These are phyloP conservation scores for Trimorus sp. DNA, from an alignment of 2,888 invertebrate species.

Conservation along the genomic window DNA sequence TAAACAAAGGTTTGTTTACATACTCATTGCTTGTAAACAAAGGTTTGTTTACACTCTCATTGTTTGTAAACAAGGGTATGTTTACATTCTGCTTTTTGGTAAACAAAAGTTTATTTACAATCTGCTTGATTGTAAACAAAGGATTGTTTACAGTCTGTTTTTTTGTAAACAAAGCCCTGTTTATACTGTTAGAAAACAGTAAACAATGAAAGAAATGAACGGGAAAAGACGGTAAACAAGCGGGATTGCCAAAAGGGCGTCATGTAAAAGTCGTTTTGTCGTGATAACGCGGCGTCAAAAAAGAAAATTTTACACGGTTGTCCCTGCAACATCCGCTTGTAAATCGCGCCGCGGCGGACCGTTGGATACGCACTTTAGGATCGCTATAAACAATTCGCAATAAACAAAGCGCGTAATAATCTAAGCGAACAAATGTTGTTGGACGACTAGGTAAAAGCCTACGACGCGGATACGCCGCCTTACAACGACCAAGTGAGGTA, in stretches of 20 bases:
- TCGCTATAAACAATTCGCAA: constrained; percentile 51
- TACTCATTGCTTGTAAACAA: too few species aligned
- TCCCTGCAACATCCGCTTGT: neutral
- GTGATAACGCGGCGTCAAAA: neutral
- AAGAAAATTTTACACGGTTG: neutral
- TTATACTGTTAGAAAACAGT: too few species aligned
- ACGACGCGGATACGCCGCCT: constrained; percentile 95
- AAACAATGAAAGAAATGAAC: too few species aligned
- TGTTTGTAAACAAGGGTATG: too few species aligned
- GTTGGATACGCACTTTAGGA: constrained; percentile 45
- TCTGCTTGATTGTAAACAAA: too few species aligned
- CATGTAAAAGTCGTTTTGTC: too few species aligned
- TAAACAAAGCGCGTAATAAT: constrained; percentile 60
- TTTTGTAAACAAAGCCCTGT: too few species aligned
- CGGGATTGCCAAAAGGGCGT: too few species aligned
- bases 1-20: too few species aligned
- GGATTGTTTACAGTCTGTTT: too few species aligned
- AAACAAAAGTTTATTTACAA: neutral
- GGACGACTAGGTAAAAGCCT: constrained; percentile 88
- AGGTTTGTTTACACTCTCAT: too few species aligned
- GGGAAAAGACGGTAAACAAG: too few species aligned
- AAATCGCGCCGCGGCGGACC: neutral
- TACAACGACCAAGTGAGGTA: constrained; percentile 95
- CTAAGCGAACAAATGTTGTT: constrained; percentile 50
- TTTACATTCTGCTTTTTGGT: neutral